A percentile compares a stretch with the other conserved stretches of the same genome.
phyloP scores from a whole-genome alignment of 2,113 vertebrate species.

The Heliornis fulica region DNA sequence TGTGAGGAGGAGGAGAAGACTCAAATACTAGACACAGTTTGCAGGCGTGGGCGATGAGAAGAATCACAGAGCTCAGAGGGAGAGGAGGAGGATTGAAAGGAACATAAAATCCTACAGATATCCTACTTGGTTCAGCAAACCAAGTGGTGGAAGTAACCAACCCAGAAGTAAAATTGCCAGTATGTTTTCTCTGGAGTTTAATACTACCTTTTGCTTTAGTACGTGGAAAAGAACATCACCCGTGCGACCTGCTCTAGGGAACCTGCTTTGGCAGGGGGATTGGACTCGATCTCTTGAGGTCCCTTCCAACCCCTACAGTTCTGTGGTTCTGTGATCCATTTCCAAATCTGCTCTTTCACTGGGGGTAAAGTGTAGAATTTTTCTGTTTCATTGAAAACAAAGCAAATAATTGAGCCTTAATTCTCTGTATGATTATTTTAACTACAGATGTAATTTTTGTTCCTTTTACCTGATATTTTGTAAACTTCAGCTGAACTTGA shows the following conservation, averaged over 20 bases:
- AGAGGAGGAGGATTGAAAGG: slow-evolving; percentile 47
- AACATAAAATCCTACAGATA: slow-evolving; percentile 51
- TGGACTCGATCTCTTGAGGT: no score
- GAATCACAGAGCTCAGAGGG: background rate
- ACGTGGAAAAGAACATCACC: background rate
- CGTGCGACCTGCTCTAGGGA: no score
- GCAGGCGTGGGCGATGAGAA: slow-evolving; percentile 42
- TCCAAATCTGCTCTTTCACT: background rate
- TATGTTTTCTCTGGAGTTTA: background rate
- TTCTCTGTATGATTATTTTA: background rate
- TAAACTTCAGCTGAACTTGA: background rate
- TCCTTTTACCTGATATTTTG: background rate
- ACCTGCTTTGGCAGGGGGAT: no score
- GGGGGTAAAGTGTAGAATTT: background rate
- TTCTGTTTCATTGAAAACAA: background rate
- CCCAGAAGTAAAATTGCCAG: slow-evolving; percentile 2
- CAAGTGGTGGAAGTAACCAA: slow-evolving; percentile 27
- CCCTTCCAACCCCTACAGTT: no score
- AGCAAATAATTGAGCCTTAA: background rate
- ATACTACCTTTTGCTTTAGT: background rate
- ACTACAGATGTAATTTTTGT: background rate
- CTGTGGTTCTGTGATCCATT: no score
- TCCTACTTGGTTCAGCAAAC: background rate
- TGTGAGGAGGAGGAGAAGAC: slow-evolving; percentile 30
- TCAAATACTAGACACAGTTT: slow-evolving; percentile 58